These are phyloP conservation scores for Tokudaia muenninki DNA, from an alignment of 2,797 vertebrate species.

Conservation along the genomic window DNA sequence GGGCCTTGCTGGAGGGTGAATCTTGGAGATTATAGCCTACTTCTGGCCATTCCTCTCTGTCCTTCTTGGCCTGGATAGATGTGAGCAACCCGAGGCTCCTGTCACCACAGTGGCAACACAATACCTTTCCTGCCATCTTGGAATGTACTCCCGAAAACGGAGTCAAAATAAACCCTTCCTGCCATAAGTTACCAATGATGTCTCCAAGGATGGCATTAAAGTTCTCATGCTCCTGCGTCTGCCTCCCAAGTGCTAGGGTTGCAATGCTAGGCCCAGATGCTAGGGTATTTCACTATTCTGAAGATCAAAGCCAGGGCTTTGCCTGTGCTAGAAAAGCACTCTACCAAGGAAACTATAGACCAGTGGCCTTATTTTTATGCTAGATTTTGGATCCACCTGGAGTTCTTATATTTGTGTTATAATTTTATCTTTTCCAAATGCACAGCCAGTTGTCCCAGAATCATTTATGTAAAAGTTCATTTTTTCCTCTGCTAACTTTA, in stretches of 20 bases:
- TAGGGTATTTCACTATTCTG: not conserved
- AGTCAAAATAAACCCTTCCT: not conserved
- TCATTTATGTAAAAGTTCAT: conserved; percentile 14
- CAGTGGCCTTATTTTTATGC: not conserved
- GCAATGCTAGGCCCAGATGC: not conserved
- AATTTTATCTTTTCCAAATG: conserved; percentile 47
- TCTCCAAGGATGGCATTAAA: not conserved
- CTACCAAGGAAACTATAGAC: not conserved
- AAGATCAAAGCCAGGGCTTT: not conserved
- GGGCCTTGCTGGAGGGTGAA: not conserved
- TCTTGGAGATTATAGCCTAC: too few relatives aligned
- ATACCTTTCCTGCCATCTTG: not conserved
- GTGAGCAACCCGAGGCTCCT: not conserved
- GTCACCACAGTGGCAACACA: not conserved
- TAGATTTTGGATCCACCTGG: conserved; percentile 39
- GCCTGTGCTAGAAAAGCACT: not conserved
- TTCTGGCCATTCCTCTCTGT: not conserved
- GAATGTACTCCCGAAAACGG: not conserved
- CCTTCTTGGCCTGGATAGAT: not conserved
- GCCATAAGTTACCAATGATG: not conserved
- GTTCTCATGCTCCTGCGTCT: not conserved
- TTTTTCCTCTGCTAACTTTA: not conserved
- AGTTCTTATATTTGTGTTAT: conserved; percentile 17
- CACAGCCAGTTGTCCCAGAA: not conserved
- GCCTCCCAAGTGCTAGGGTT: not conserved